Evolutionary conservation across 2,113 vertebrate genomes (phyloP).

Genomic region (Colistium nudipinnis): DNA sequence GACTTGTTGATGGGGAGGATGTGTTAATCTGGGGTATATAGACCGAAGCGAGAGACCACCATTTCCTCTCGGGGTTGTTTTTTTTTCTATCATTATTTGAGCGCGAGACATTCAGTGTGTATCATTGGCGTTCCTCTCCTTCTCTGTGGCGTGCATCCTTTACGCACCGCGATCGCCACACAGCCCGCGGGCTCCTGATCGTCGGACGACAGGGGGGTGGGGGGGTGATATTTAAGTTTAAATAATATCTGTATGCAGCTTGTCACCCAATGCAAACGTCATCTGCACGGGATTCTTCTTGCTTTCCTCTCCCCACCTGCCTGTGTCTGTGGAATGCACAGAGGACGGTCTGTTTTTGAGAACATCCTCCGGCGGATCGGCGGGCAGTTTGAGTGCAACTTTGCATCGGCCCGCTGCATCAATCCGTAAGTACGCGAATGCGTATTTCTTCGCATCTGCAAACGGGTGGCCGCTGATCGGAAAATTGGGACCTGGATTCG

Average conservation of each 20-base stretch:
- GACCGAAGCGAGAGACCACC: slow-evolving; percentile 39
- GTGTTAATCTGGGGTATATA: slow-evolving; percentile 53
- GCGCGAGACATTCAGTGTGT: slow-evolving; percentile 36
- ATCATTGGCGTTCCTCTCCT: slow-evolving; percentile 4
- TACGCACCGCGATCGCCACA: slow-evolving; percentile 37
- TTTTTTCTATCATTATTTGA: background rate
- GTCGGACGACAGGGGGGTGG: no score
- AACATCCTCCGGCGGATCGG: slow-evolving; percentile 7
- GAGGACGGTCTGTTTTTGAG: slow-evolving; percentile 23
- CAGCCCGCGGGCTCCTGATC: no score
- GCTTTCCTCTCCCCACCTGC: slow-evolving; percentile 18
- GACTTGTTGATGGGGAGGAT: slow-evolving; percentile 82
- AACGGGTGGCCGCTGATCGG: slow-evolving; percentile 26
- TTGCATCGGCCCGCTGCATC: slow-evolving; percentile 15
- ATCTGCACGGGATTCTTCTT: slow-evolving; percentile 54
- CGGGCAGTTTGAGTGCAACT: slow-evolving; percentile 40
- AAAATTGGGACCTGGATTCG: slow-evolving; percentile 72
- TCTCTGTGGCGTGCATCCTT: background rate
- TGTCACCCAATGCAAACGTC: slow-evolving; percentile 72
- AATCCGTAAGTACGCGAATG: slow-evolving; percentile 2
- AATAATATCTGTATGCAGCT: slow-evolving; percentile 69
- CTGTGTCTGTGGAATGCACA: slow-evolving; percentile 31
- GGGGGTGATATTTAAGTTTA: slow-evolving; percentile 54
- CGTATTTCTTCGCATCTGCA: slow-evolving; percentile 18
- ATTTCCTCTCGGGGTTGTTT: slow-evolving; percentile 11